Evolutionary conservation across 2,888 invertebrate species (phyloP).

Genomic region (Agrochola lota): DNA sequence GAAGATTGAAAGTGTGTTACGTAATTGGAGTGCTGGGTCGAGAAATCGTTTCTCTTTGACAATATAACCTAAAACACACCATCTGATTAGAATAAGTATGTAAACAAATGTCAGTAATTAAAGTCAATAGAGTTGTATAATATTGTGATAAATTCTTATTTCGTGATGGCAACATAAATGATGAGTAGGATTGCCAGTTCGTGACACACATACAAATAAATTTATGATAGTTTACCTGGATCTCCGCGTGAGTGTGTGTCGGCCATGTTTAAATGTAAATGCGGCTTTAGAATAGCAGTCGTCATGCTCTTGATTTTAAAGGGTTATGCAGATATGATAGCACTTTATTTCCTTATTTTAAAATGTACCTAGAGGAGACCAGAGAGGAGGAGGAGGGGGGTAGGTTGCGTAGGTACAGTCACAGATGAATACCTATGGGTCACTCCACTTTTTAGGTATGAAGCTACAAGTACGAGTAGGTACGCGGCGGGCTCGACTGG

Average conservation of each 20-base stretch:
- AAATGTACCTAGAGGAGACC: too few species aligned
- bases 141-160: conserved; percentile 38
- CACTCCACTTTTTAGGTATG: too few species aligned
- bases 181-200: conserved; percentile 14
- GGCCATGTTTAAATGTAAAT: conserved; percentile 46
- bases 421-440: too few species aligned
- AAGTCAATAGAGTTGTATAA: conserved; percentile 27
- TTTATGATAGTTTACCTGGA: conserved; percentile 27
- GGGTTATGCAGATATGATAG: conserved; percentile 14
- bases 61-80: conserved; percentile 26
- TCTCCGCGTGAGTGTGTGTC: conserved; percentile 35
- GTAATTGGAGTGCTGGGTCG: background rate
- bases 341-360: background rate
- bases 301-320: conserved; percentile 27
- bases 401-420: too few species aligned
- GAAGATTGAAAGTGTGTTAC: background rate
- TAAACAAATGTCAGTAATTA: conserved; percentile 29
- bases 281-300: conserved; percentile 8
- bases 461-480: too few species aligned
- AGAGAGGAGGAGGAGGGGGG: too few species aligned
- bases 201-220: conserved; percentile 34
- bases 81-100: conserved; percentile 25
- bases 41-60: background rate
- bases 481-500: too few species aligned
- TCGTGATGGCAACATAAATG: conserved; percentile 37